phyloP scores from a whole-genome alignment of 2,113 vertebrate species.

The Tapirus terrestris region DNA sequence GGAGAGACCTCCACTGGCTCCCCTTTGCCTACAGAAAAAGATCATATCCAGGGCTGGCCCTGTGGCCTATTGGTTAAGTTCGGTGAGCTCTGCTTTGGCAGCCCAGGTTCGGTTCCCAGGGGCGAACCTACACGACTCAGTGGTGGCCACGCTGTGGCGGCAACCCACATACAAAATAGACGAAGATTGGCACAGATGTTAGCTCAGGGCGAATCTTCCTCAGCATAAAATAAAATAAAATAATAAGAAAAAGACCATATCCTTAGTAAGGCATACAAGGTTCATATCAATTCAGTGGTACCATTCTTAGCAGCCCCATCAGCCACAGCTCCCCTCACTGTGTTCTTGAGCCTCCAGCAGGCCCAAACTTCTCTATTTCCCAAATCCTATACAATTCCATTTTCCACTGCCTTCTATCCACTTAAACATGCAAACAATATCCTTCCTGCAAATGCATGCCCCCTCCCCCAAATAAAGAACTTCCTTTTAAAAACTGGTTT shows the following conservation, averaged over 20 bases:
- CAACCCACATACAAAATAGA: too few relatives aligned
- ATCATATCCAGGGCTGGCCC: too few relatives aligned
- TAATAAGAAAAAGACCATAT: not conserved
- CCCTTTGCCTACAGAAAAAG: not conserved
- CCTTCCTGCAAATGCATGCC: not conserved
- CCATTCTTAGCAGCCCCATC: not conserved
- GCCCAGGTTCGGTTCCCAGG: too few relatives aligned
- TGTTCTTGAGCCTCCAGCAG: not conserved
- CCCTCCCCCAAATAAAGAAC: not conserved
- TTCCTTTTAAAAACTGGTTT: not conserved
- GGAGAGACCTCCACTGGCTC: not conserved
- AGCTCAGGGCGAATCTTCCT: too few relatives aligned
- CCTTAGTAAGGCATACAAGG: not conserved
- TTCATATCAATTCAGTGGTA: not conserved
- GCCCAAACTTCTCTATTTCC: not conserved
- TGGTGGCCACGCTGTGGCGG: too few relatives aligned
- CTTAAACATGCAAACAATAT: not conserved
- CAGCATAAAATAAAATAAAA: too few relatives aligned
- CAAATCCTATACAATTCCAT: not conserved
- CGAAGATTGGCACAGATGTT: too few relatives aligned
- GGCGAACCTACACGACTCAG: too few relatives aligned
- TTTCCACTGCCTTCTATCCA: not conserved
- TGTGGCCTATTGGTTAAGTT: too few relatives aligned
- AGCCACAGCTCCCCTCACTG: not conserved
- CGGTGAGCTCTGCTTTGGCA: too few relatives aligned